Evolutionary conservation across 2,888 invertebrate species (phyloP).

Genomic region (Pemphredon lugubris): DNA sequence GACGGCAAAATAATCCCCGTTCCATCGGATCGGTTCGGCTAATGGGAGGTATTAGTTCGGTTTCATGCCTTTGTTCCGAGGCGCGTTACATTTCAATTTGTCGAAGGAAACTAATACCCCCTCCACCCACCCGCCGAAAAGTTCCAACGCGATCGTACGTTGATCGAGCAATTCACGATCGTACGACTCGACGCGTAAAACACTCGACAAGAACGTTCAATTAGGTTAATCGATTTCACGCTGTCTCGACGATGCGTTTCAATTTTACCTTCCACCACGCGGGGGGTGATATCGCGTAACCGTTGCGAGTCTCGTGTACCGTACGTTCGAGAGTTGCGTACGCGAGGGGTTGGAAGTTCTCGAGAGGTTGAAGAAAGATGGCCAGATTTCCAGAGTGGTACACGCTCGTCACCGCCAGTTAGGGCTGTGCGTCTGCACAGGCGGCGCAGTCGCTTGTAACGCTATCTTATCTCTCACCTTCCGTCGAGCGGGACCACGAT

Average conservation of each 20-base stretch:
- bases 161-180: background rate
- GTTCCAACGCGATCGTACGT: background rate
- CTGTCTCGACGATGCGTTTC: conserved; percentile 25
- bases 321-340: conserved; percentile 25
- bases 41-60: background rate
- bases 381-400: conserved; percentile 38
- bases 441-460: background rate
- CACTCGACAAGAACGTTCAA: conserved; percentile 8
- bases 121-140: too few relatives aligned
- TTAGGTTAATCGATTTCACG: conserved; percentile 15
- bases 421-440: conserved; percentile 20
- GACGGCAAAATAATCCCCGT: background rate
- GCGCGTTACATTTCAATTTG: background rate
- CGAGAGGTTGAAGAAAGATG: conserved; percentile 31
- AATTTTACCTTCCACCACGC: conserved; percentile 34
- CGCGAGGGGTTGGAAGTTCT: conserved; percentile 13
- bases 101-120: background rate
- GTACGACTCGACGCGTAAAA: too few relatives aligned
- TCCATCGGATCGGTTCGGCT: background rate
- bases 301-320: conserved; percentile 10
- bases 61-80: conserved; percentile 1
- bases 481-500: too few relatives aligned
- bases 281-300: background rate
- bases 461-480: too few relatives aligned
- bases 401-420: conserved; percentile 15